Percentiles rank a stretch among this genome's conserved stretches.
These are phyloP conservation scores for Lordiphosa clarofinis DNA, from an alignment of 1,140 invertebrate genomes.

Conservation along the genomic window DNA sequence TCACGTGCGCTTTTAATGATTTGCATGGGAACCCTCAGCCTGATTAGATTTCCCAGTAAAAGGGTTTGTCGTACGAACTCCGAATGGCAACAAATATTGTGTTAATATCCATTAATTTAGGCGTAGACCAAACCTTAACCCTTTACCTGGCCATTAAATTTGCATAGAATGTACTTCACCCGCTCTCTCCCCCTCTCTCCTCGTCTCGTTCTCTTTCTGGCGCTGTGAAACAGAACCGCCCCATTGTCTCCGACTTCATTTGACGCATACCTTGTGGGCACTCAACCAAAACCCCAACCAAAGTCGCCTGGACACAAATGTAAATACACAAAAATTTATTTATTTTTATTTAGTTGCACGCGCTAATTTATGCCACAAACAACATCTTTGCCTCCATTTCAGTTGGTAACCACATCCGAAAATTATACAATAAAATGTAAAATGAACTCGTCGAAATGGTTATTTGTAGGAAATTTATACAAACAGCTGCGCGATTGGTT, in stretches of 20 bases:
- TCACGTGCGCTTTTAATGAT: conserved; percentile 71
- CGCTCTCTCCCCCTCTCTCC: background rate
- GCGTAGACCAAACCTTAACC: conserved; percentile 44
- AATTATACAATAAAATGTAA: conserved; percentile 78
- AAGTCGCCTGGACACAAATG: conserved; percentile 26
- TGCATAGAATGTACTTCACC: conserved; percentile 58
- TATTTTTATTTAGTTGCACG: conserved; percentile 73
- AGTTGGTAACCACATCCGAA: conserved; percentile 65
- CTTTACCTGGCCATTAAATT: conserved; percentile 42
- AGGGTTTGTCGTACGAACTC: conserved; percentile 51
- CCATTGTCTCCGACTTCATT: conserved; percentile 47
- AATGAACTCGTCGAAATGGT: conserved; percentile 54
- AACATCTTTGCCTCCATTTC: conserved; percentile 6
- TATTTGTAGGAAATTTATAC: conserved; percentile 58
- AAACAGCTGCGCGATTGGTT: conserved; percentile 47
- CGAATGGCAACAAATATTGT: conserved; percentile 58
- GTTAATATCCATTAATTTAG: conserved; percentile 68
- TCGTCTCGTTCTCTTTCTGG: background rate
- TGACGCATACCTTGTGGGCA: conserved; percentile 50
- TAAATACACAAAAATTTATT: conserved; percentile 65
- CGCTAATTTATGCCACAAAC: conserved; percentile 69
- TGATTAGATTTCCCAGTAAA: conserved; percentile 35
- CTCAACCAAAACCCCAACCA: conserved; percentile 28
- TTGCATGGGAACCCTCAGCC: conserved; percentile 46
- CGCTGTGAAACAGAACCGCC: conserved; percentile 50